phyloP scores from a whole-genome alignment of 2,888 invertebrate genomes.

The Dasypogon diadema region DNA sequence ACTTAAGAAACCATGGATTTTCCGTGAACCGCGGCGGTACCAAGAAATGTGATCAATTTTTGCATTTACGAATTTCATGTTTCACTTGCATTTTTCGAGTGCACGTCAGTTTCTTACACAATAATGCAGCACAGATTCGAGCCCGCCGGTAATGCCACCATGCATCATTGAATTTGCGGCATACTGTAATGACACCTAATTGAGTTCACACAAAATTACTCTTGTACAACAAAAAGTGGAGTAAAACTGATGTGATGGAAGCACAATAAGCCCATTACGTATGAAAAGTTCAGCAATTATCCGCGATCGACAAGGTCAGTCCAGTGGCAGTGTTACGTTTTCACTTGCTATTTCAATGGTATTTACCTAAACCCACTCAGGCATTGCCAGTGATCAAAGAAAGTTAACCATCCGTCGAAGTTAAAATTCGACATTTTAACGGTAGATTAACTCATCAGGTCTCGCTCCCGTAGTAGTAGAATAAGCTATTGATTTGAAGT shows the following conservation, averaged over 20 bases:
- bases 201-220: conserved; percentile 18
- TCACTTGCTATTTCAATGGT: conserved; percentile 39
- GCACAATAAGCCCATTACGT: conserved; percentile 19
- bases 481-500: neutral
- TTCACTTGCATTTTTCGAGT: too few species aligned
- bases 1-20: too few species aligned
- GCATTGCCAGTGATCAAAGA: neutral
- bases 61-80: too few species aligned
- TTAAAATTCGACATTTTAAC: conserved; percentile 30
- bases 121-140: too few species aligned
- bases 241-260: conserved; percentile 24
- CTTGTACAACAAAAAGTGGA: conserved; percentile 10
- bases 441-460: conserved; percentile 23
- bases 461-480: neutral
- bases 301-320: conserved; percentile 21
- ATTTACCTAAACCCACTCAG: neutral
- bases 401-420: conserved; percentile 36
- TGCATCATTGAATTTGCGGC: conserved; percentile 1
- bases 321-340: conserved; percentile 4
- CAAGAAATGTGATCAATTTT: too few species aligned
- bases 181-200: conserved; percentile 1
- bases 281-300: conserved; percentile 24
- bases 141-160: neutral
- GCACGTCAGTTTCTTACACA: too few species aligned
- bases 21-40: too few species aligned